phyloP scores from a whole-genome alignment of 2,113 vertebrate genomes.

The Lophochroa leadbeateri region DNA sequence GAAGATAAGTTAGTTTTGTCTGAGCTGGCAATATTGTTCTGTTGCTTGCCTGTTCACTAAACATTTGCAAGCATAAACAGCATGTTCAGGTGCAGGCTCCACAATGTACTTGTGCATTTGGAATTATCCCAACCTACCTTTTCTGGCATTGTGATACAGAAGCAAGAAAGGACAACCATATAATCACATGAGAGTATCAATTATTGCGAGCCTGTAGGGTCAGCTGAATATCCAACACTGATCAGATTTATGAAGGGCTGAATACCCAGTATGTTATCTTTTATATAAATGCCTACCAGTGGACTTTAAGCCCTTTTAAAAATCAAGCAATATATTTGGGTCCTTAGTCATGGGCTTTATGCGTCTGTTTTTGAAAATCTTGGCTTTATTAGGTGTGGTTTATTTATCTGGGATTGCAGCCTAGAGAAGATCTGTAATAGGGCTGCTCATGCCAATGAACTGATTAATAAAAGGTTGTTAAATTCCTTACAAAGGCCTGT shows the following conservation, averaged over 20 bases:
- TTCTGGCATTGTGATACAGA: neutral
- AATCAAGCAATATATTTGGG: neutral
- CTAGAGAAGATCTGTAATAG: neutral
- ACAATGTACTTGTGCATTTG: neutral
- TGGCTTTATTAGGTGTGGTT: neutral
- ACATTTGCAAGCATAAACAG: neutral
- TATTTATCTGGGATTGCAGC: neutral
- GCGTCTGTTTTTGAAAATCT: neutral
- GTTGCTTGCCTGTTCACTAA: neutral
- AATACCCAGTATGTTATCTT: neutral
- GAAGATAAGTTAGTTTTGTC: neutral
- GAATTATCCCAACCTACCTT: neutral
- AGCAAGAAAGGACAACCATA: neutral
- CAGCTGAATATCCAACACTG: neutral
- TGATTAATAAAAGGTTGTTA: neutral
- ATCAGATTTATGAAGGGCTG: neutral
- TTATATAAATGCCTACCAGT: neutral
- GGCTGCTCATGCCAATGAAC: neutral
- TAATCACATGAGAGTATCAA: neutral
- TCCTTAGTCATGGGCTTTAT: neutral
- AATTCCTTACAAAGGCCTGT: neutral
- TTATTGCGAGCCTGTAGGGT: neutral
- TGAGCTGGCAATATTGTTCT: neutral
- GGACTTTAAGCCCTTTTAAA: neutral
- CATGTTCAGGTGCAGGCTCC: neutral